Conservation (phyloP, 1,140 invertebrate species). For the Euglossa dilemma region DNA sequence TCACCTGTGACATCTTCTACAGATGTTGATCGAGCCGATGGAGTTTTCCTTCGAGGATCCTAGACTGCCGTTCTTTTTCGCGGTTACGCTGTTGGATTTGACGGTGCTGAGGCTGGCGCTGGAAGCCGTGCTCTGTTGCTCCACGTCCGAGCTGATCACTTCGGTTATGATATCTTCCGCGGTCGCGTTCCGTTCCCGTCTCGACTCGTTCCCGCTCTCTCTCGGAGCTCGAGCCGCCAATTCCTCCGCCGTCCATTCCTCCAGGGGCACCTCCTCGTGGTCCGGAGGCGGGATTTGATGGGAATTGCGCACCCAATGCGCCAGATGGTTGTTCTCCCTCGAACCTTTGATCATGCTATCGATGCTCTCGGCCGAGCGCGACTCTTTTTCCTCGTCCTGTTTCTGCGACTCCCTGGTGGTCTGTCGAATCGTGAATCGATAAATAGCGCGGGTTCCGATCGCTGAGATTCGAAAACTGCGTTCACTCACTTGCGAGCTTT, state of each 20-base stretch:
- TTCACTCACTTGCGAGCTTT: conserved; percentile 75
- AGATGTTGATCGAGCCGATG: conserved; percentile 84
- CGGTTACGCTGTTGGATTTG: conserved; percentile 80
- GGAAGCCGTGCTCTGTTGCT: conserved; percentile 79
- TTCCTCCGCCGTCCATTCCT: conserved; percentile 86
- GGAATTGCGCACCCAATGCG: conserved; percentile 87
- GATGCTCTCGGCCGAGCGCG: conserved; percentile 78
- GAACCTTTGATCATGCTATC: conserved; percentile 71
- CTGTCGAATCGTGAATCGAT: conserved; percentile 4
- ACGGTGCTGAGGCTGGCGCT: conserved; percentile 80
- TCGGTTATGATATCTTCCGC: conserved; percentile 70
- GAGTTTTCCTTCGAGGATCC: conserved; percentile 73
- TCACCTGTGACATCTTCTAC: conserved; percentile 86
- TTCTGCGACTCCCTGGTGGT: conserved; percentile 48
- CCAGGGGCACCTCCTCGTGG: conserved; percentile 77
- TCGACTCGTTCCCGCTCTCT: conserved; percentile 56
- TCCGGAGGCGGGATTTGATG: conserved; percentile 81
- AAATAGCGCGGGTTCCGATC: too few relatives aligned
- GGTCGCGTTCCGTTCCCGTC: conserved; percentile 53
- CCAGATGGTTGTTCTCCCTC: conserved; percentile 83
- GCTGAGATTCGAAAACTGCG: too few relatives aligned
- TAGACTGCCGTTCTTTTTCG: conserved; percentile 72
- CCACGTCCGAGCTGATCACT: conserved; percentile 73
- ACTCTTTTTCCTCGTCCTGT: conserved; percentile 83
- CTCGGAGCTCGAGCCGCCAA: conserved; percentile 75